A percentile compares a stretch with the other conserved stretches of the same genome.
These are phyloP conservation scores for Emesis russula DNA, from an alignment of 2,888 invertebrate genomes.

Conservation along the genomic window DNA sequence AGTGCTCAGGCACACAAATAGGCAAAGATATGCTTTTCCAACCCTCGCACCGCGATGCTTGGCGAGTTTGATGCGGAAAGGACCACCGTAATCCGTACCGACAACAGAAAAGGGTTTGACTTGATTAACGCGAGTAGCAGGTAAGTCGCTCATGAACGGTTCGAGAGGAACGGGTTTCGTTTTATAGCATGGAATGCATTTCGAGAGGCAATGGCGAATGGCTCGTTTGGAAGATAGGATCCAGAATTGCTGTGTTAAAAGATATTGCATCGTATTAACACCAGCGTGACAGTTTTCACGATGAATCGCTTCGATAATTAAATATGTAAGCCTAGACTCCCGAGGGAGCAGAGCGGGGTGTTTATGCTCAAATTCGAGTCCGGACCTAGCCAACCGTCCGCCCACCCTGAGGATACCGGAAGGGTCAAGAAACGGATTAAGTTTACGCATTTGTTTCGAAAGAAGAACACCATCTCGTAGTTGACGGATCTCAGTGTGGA, in stretches of 20 bases:
- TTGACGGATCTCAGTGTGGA: too few species aligned
- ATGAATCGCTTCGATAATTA: constrained; percentile 56
- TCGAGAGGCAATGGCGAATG: constrained; percentile 45
- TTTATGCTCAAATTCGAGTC: constrained; percentile 57
- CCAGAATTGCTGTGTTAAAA: constrained; percentile 63
- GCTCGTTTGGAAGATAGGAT: constrained; percentile 57
- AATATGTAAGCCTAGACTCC: constrained; percentile 30
- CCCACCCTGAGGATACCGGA: constrained; percentile 69
- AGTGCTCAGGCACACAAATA: constrained; percentile 11
- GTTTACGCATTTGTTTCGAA: constrained; percentile 33
- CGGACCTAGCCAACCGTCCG: constrained; percentile 58
- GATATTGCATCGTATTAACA: constrained; percentile 49
- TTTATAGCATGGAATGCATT: constrained; percentile 55
- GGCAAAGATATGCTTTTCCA: constrained; percentile 15
- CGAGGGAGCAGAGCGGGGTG: constrained; percentile 57
- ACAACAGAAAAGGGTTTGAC: constrained; percentile 59
- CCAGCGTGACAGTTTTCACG: constrained; percentile 57
- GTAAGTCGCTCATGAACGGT: constrained; percentile 65
- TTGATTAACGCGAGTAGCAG: constrained; percentile 45
- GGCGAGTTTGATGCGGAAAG: constrained; percentile 54
- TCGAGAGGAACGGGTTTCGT: constrained; percentile 46
- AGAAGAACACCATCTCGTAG: too few species aligned
- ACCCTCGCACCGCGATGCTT: constrained; percentile 40
- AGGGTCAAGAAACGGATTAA: constrained; percentile 55
- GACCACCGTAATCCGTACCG: constrained; percentile 59